Evolutionary conservation across 2,888 invertebrate species (phyloP).

Genomic region (Cinara cedri): DNA sequence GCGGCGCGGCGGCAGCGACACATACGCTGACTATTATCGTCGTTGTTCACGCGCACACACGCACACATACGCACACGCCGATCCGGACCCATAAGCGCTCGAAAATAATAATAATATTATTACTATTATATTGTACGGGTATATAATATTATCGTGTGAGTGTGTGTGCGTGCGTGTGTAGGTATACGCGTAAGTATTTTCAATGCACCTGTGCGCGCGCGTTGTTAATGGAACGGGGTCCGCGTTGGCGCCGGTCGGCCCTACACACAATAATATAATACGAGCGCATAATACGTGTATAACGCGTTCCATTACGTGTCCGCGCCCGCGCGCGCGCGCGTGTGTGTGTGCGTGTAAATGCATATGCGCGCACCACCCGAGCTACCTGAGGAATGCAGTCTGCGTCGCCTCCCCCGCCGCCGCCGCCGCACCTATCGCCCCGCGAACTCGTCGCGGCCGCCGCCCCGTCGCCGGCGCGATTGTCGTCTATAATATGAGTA

Average conservation of each 20-base stretch:
- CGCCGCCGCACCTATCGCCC: not conserved
- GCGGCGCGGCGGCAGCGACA: slow-evolving; percentile 29
- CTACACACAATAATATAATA: slow-evolving; percentile 12
- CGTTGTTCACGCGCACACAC: slow-evolving; percentile 29
- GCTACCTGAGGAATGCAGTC: slow-evolving; percentile 55
- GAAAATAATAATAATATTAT: slow-evolving; percentile 17
- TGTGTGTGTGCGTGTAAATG: not conserved
- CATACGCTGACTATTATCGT: slow-evolving; percentile 11
- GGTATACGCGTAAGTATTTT: slow-evolving; percentile 2
- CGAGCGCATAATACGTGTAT: slow-evolving; percentile 22
- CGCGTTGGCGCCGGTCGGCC: slow-evolving; percentile 48
- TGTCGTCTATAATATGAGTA: not conserved
- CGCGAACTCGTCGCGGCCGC: slow-evolving; percentile 5
- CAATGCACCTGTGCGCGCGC: slow-evolving; percentile 53
- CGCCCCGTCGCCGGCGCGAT: not conserved
- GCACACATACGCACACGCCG: not conserved
- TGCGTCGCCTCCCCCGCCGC: slow-evolving; percentile 21
- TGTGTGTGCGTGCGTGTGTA: not conserved
- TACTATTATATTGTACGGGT: not conserved
- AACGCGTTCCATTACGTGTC: slow-evolving; percentile 42
- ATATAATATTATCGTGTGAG: slow-evolving; percentile 8
- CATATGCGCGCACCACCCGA: not conserved
- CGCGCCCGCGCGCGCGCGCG: not conserved
- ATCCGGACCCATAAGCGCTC: slow-evolving; percentile 42
- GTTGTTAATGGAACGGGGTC: slow-evolving; percentile 51